These are phyloP conservation scores for Brachionus sp. DNA, from an alignment of 1,140 invertebrate species.

Conservation along the genomic window DNA sequence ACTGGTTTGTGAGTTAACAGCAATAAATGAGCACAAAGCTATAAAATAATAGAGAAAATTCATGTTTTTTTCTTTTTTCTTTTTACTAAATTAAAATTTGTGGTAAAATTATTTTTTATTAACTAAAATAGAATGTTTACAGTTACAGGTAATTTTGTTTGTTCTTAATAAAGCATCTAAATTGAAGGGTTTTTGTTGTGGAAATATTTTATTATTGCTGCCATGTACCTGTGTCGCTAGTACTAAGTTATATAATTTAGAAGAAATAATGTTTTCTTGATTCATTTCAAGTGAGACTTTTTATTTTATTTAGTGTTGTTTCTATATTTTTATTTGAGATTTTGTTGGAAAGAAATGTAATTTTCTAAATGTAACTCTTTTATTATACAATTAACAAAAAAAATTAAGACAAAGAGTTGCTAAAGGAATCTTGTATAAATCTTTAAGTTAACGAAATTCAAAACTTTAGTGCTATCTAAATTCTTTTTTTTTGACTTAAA, in stretches of 20 bases:
- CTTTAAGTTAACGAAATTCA: too few species aligned
- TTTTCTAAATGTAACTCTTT: too few species aligned
- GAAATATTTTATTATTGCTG: background rate
- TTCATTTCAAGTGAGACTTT: too few species aligned
- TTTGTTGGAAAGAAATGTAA: too few species aligned
- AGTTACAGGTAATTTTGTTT: background rate
- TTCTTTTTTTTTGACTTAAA: too few species aligned
- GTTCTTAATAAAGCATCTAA: background rate
- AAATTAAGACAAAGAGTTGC: too few species aligned
- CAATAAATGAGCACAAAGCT: background rate
- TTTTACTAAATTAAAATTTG: background rate
- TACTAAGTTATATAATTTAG: background rate
- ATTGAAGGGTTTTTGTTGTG: background rate
- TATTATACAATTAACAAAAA: too few species aligned
- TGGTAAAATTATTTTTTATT: background rate
- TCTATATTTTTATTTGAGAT: too few species aligned
- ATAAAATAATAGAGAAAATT: background rate
- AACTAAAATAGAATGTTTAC: background rate
- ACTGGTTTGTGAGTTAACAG: background rate
- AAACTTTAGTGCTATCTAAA: too few species aligned
- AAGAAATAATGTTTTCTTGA: too few species aligned
- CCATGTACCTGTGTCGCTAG: background rate
- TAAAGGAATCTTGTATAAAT: too few species aligned
- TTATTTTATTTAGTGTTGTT: too few species aligned
- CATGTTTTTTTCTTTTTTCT: background rate